Conservation (phyloP, 2,888 invertebrate species). For the Chymomyza amoena region DNA sequence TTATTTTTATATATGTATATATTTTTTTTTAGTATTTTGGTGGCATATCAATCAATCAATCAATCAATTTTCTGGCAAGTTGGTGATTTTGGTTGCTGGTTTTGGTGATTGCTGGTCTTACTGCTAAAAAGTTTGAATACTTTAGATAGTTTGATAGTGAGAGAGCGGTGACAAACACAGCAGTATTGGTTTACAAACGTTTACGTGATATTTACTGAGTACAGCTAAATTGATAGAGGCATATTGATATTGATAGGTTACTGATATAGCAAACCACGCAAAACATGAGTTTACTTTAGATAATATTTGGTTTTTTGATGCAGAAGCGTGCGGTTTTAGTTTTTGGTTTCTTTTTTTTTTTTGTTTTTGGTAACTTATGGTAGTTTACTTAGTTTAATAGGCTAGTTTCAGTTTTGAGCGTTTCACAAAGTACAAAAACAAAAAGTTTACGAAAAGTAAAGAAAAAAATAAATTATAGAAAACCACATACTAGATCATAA, state of each 20-base stretch:
- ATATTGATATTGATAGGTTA: slow-evolving; percentile 28
- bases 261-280: slow-evolving; percentile 68
- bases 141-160: slow-evolving; percentile 8
- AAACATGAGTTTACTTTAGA: slow-evolving; percentile 48
- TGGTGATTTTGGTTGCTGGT: background rate
- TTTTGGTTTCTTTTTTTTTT: slow-evolving; percentile 40
- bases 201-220: slow-evolving; percentile 71
- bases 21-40: background rate
- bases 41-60: background rate
- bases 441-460: slow-evolving; percentile 25
- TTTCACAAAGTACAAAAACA: slow-evolving; percentile 54
- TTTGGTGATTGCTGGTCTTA: slow-evolving; percentile 7
- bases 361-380: slow-evolving; percentile 23
- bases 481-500: background rate
- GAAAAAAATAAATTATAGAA: slow-evolving; percentile 15
- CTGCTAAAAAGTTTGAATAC: background rate
- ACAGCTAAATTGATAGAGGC: slow-evolving; percentile 40
- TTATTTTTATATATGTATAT: background rate
- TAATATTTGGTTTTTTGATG: slow-evolving; percentile 60
- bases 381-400: slow-evolving; percentile 59
- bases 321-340: slow-evolving; percentile 78
- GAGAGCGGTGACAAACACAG: slow-evolving; percentile 16
- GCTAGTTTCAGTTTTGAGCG: slow-evolving; percentile 72
- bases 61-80: background rate
- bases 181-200: slow-evolving; percentile 35